Conservation (phyloP, 2,888 invertebrate genomes). For the Cryptus viduatorius region DNA sequence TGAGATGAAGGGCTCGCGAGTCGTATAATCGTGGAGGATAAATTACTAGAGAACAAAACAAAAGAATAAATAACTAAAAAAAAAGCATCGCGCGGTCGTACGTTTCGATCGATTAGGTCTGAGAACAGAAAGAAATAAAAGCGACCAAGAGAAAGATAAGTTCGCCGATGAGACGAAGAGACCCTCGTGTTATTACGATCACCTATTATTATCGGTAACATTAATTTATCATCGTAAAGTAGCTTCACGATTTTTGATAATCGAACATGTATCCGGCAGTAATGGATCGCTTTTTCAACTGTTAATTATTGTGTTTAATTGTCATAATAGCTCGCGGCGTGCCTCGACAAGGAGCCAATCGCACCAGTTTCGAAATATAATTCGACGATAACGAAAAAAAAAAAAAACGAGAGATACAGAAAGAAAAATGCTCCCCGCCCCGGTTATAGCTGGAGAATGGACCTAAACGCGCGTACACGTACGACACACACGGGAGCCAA, state of each 20-base stretch:
- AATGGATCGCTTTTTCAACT: not conserved
- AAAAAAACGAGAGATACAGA: conserved; percentile 4
- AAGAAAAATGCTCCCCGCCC: not conserved
- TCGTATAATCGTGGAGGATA: conserved; percentile 42
- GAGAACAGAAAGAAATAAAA: conserved; percentile 33
- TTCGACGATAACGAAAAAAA: conserved; percentile 23
- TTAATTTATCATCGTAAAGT: conserved; percentile 17
- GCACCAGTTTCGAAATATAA: conserved; percentile 19
- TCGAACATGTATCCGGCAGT: not conserved
- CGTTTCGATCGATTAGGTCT: conserved; percentile 55
- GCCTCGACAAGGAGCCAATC: conserved; percentile 47
- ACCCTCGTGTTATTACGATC: not conserved
- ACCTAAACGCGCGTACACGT: conserved; percentile 72
- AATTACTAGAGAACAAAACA: conserved; percentile 28
- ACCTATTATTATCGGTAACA: not conserved
- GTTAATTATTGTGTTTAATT: conserved; percentile 23
- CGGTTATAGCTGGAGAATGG: conserved; percentile 64
- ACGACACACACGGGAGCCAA: conserved; percentile 80
- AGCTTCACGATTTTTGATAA: conserved; percentile 6
- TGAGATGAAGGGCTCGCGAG: conserved; percentile 40
- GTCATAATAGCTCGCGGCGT: not conserved
- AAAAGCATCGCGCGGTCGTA: conserved; percentile 50
- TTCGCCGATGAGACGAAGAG: conserved; percentile 1
- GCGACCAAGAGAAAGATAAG: conserved; percentile 14
- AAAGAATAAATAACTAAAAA: conserved; percentile 1